Conservation (phyloP, 1,140 invertebrate genomes). For the Aphis gossypii region DNA sequence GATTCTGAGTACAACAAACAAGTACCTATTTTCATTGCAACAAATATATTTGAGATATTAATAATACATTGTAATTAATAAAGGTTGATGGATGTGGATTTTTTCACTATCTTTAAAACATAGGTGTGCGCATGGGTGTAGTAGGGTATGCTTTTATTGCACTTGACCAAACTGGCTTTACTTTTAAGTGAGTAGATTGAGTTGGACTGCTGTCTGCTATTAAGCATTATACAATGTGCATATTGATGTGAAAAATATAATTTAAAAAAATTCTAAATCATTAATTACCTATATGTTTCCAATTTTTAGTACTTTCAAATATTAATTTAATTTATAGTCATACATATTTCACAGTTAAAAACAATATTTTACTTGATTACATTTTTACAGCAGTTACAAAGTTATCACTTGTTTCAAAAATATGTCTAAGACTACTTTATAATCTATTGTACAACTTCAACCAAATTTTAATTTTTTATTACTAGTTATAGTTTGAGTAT, state of each 20-base stretch:
- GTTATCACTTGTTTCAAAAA: background rate
- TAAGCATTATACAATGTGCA: background rate
- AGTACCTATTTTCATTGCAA: background rate
- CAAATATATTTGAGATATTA: background rate
- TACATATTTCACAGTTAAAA: background rate
- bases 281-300: background rate
- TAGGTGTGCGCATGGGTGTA: background rate
- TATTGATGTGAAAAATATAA: background rate
- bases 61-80: constrained; percentile 5
- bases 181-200: background rate
- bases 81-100: background rate
- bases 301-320: background rate
- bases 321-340: background rate
- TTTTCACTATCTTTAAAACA: background rate
- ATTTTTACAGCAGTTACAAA: background rate
- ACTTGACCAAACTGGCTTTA: background rate
- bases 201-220: background rate
- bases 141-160: background rate
- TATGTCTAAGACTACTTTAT: background rate
- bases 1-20: background rate
- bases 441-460: background rate
- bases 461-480: background rate
- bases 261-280: background rate
- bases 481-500: background rate
- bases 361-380: background rate